phyloP scores from a whole-genome alignment of 2,113 vertebrate genomes.

The Barnardius zonarius region DNA sequence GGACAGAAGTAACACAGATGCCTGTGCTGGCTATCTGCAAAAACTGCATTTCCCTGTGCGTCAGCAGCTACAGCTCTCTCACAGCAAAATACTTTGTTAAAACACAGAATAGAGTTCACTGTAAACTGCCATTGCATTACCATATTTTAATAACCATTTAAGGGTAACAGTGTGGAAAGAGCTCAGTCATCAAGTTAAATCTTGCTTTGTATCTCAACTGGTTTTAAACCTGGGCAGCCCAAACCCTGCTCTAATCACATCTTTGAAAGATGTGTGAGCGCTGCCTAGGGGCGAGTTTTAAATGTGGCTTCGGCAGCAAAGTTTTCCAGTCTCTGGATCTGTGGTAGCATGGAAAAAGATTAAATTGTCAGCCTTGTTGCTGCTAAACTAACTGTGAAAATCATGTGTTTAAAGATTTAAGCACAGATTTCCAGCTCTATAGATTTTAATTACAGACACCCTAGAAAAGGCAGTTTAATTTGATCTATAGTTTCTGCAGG shows the following conservation, averaged over 20 bases:
- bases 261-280: background rate
- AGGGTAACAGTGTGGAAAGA: slow-evolving; percentile 19
- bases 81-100: slow-evolving; percentile 5
- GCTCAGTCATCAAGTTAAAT: slow-evolving; percentile 21
- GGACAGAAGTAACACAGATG: background rate
- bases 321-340: background rate
- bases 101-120: background rate
- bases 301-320: background rate
- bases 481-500: background rate
- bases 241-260: background rate
- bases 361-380: background rate
- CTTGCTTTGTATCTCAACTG: background rate
- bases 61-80: background rate
- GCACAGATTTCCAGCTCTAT: background rate
- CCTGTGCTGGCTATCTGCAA: background rate
- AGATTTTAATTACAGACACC: background rate
- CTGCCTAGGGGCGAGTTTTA: background rate
- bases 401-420: background rate
- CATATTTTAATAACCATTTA: slow-evolving; percentile 36
- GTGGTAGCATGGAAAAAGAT: background rate
- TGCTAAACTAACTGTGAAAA: background rate
- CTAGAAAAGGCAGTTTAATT: background rate
- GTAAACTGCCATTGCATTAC: slow-evolving; percentile 15
- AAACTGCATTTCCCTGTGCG: background rate
- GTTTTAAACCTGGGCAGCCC: slow-evolving; percentile 2